Percentiles rank a stretch among this genome's conserved stretches.
phyloP scores from a whole-genome alignment of 2,797 vertebrate species.

The Tiaroga cobitis region DNA sequence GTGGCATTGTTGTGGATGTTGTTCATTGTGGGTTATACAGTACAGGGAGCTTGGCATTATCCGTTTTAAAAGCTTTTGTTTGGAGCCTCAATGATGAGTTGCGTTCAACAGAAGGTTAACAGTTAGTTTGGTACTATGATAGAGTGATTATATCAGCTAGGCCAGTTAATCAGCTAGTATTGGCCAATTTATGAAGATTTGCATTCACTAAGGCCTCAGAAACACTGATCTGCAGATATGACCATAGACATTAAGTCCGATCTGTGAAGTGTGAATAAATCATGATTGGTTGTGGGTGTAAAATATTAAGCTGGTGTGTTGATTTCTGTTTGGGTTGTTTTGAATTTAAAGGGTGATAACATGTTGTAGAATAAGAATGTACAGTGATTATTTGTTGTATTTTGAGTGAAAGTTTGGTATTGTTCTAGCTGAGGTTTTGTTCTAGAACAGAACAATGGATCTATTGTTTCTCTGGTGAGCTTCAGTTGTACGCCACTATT shows the following conservation, averaged over 20 bases:
- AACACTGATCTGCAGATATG: background rate
- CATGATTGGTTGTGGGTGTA: background rate
- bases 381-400: background rate
- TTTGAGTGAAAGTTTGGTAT: background rate
- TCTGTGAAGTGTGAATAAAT: background rate
- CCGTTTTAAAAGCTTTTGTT: background rate
- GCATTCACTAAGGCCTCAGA: background rate
- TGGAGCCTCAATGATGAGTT: too few relatives aligned
- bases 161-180: background rate
- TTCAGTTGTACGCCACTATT: conserved; percentile 7
- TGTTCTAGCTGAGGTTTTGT: background rate
- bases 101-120: background rate
- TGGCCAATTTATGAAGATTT: background rate
- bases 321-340: background rate
- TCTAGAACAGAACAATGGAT: background rate
- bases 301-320: background rate
- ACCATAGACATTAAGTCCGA: too few relatives aligned
- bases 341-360: background rate
- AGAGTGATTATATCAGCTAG: background rate
- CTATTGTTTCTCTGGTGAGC: conserved; percentile 5
- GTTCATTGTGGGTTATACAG: background rate
- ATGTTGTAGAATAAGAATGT: background rate
- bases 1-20: background rate
- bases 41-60: background rate
- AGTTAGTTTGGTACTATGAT: background rate